Base-by-base conservation (phyloP, 2,888 invertebrate species). In the Odontocerum albicorne region DNA sequence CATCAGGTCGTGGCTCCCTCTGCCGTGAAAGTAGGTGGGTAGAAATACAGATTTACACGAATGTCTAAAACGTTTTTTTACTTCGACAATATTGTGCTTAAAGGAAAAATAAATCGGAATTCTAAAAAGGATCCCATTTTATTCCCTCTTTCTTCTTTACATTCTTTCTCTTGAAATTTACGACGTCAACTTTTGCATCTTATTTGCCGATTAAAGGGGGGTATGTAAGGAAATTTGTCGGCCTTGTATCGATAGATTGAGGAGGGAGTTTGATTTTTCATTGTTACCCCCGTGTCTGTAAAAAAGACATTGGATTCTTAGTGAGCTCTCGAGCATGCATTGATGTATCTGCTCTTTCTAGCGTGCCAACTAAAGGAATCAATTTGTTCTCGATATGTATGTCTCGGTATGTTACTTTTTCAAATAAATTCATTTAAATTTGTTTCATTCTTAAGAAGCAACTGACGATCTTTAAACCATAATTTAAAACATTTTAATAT, bases 181-280 rank as follows among this genome's bases (percentile, higher is more conserved):
- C 60, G 60, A 55, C 57, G 52, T 52, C 51, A 60, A 57, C 55
- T 57, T 60, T 60, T 60, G 57, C 60, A 60, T 60, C 60, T 57
- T 57, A 57, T 60, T 60, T 60, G 57, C 47, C 60, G 60, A 60
- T 60, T 60, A 60, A 55, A 51, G 55, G 33, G 47, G 57, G 32
- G 40, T n/a, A 46, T 49, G 53, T 52, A 50, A 46, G 50, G 45
- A 52, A 60, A 60, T 60, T 60, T 60, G 60, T 60, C 56, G 60
- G 31, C 27, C 40, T 49, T n/a, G n/a, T n/a, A n/a, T n/a, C n/a
- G n/a, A n/a, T n/a, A n/a, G 4, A 17, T 12, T 22, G 4, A 17
- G 15, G 27, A 36, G 51, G 52, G 51, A 42, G 31, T 16, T 13
- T 33, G 31, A 22, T 38, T 46, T 33, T 51, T 56, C 51, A 56